A percentile compares a stretch with the other conserved stretches of the same genome.
Evolutionary conservation across 2,888 invertebrate species (phyloP).

Genomic region (Metalampra italica): DNA sequence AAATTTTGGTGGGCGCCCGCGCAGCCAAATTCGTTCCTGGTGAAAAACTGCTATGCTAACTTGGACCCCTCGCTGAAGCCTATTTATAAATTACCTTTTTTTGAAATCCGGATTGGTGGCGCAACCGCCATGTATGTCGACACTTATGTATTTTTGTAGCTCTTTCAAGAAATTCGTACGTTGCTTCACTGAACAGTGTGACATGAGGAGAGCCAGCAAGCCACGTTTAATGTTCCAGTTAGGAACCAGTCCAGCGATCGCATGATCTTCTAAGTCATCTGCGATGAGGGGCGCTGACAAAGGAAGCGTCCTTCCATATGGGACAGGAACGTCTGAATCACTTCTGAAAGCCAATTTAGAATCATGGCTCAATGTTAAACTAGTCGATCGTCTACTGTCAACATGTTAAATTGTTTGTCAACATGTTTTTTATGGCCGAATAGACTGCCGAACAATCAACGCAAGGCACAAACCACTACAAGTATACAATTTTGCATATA

Average conservation of each 20-base stretch:
- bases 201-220: constrained; percentile 76
- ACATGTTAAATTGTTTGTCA: too few relatives aligned
- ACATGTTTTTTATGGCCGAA: too few relatives aligned
- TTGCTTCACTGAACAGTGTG: constrained; percentile 72
- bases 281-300: constrained; percentile 20
- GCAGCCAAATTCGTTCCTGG: too few relatives aligned
- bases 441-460: too few relatives aligned
- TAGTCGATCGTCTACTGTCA: too few relatives aligned
- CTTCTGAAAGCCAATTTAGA: constrained; percentile 75
- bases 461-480: too few relatives aligned
- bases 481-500: too few relatives aligned
- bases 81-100: too few relatives aligned
- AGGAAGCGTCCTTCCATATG: constrained; percentile 79
- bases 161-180: constrained; percentile 75
- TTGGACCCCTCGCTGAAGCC: too few relatives aligned
- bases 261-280: constrained; percentile 10
- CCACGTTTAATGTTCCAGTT: constrained; percentile 65
- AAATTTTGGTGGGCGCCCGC: too few relatives aligned
- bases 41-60: too few relatives aligned
- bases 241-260: constrained; percentile 37
- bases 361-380: constrained; percentile 9
- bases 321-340: constrained; percentile 82
- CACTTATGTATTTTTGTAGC: constrained; percentile 77
- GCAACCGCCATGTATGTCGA: constrained; percentile 79
- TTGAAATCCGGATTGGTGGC: constrained; percentile 29